Percentiles rank a stretch among this genome's conserved stretches.
Evolutionary conservation across 2,888 invertebrate species (phyloP).

Genomic region (Hydriomena furcata): DNA sequence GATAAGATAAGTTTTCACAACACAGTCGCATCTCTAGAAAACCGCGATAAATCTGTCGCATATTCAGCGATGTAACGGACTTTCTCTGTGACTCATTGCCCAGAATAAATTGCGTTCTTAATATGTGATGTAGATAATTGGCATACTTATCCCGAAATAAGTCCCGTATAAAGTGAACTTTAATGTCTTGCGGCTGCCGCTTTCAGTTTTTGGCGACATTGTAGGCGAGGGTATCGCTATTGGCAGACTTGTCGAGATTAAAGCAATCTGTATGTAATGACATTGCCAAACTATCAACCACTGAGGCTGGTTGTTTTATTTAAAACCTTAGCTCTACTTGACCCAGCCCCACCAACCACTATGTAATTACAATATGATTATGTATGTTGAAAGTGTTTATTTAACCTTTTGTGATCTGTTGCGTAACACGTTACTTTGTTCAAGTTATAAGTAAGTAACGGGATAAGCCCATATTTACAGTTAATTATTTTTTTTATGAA

Average conservation of each 20-base stretch:
- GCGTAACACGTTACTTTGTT: too few species aligned
- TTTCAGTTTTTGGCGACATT: conserved; percentile 24
- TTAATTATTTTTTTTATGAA: too few species aligned
- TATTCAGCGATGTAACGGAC: conserved; percentile 82
- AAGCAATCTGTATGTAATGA: not conserved
- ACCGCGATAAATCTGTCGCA: conserved; percentile 82
- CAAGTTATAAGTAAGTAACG: too few species aligned
- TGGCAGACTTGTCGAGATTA: conserved; percentile 6
- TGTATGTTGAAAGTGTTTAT: too few species aligned
- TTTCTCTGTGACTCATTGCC: conserved; percentile 80
- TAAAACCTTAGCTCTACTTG: too few species aligned
- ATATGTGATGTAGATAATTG: conserved; percentile 80
- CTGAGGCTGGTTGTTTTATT: too few species aligned
- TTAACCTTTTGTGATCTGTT: too few species aligned
- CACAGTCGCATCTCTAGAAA: conserved; percentile 53
- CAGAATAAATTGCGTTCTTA: conserved; percentile 77
- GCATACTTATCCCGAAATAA: conserved; percentile 74
- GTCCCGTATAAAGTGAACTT: conserved; percentile 52
- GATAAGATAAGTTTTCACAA: not conserved
- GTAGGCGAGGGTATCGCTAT: conserved; percentile 1
- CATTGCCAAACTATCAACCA: too few species aligned
- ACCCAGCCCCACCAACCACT: too few species aligned
- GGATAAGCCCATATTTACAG: too few species aligned
- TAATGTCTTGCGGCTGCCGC: conserved; percentile 15
- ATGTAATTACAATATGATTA: too few species aligned